Conservation (phyloP, 2,797 vertebrate species). For the Loriculus beryllinus region DNA sequence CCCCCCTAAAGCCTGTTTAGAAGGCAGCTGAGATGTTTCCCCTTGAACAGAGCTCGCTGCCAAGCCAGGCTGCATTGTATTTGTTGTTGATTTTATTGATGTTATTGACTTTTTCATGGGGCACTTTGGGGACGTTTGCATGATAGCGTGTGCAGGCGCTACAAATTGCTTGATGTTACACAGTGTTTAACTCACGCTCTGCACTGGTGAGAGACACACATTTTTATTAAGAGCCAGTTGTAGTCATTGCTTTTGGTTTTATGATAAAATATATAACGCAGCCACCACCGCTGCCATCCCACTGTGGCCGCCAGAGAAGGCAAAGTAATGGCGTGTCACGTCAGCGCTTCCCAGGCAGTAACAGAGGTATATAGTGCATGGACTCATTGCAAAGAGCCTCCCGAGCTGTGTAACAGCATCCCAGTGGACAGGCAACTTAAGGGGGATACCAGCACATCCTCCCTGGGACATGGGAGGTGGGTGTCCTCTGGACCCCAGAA, state of each 20-base stretch:
- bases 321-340: not conserved
- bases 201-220: not conserved
- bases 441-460: fast-evolving
- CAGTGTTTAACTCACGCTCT: not conserved
- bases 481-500: not conserved
- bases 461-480: fast-evolving
- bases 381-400: not conserved
- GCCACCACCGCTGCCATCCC: not conserved
- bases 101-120: slow-evolving; percentile 49
- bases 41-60: not conserved
- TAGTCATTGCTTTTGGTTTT: not conserved
- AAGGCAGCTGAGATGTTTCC: not conserved
- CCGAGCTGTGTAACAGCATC: fast-evolving
- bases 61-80: not conserved
- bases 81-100: slow-evolving; percentile 43
- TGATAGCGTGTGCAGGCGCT: not conserved
- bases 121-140: not conserved
- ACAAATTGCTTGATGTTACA: slow-evolving; percentile 14
- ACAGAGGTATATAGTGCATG: fast-evolving
- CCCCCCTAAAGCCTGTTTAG: not conserved
- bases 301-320: not conserved
- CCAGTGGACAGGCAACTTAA: fast-evolving
- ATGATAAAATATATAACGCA: slow-evolving; percentile 30
- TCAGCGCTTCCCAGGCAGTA: not conserved
- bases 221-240: slow-evolving; percentile 25